Percentiles rank a stretch among this genome's conserved stretches.
These are phyloP conservation scores for Drosophila nigromelanica DNA, from an alignment of 1,140 invertebrate species.

Conservation along the genomic window DNA sequence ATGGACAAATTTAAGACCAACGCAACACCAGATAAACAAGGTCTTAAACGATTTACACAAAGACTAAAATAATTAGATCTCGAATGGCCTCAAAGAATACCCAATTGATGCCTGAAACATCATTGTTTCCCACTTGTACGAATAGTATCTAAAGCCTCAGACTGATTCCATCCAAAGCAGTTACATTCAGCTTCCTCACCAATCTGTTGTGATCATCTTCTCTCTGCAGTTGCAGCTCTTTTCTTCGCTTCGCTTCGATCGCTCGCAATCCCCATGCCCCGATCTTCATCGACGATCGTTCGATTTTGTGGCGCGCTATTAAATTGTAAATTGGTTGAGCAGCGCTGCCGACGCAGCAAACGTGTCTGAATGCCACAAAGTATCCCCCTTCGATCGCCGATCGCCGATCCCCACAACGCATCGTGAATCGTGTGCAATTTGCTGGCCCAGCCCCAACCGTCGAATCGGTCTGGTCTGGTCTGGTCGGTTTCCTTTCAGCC, in stretches of 20 bases:
- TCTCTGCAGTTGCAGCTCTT: constrained; percentile 22
- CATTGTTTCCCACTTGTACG: constrained; percentile 3
- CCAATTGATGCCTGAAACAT: constrained; percentile 18
- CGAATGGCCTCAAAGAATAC: constrained; percentile 1
- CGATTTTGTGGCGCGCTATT: constrained; percentile 79
- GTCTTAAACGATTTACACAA: constrained; percentile 7
- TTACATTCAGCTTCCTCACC: background rate
- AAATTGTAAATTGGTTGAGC: constrained; percentile 78
- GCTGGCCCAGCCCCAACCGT: constrained; percentile 48
- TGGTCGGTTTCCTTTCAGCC: constrained; percentile 6
- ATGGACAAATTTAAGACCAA: constrained; percentile 8
- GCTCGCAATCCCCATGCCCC: constrained; percentile 29
- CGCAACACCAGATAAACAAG: constrained; percentile 10
- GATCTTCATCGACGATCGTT: constrained; percentile 54
- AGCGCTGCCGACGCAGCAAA: constrained; percentile 71
- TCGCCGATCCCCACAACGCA: constrained; percentile 20
- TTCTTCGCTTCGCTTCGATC: constrained; percentile 6
- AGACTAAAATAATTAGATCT: constrained; percentile 10
- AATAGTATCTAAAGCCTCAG: background rate
- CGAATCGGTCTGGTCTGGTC: constrained; percentile 19
- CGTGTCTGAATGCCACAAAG: constrained; percentile 76
- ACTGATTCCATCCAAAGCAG: constrained; percentile 7
- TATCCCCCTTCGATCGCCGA: background rate
- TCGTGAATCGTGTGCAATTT: constrained; percentile 77
- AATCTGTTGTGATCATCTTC: background rate